Evolutionary conservation across 2,113 vertebrate species (phyloP).

Genomic region (Dasyprocta punctata): DNA sequence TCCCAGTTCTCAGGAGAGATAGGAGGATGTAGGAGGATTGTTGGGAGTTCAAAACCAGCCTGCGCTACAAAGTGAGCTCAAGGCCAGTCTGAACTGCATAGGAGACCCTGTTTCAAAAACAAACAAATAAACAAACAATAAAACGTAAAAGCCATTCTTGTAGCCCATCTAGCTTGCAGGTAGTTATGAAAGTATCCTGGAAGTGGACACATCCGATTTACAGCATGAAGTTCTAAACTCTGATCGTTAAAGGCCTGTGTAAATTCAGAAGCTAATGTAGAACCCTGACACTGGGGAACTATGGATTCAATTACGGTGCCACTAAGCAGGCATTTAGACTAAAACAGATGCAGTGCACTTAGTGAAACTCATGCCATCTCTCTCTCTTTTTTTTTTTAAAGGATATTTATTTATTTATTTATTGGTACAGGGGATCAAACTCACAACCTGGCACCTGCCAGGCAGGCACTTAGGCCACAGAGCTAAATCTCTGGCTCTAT

Average conservation of each 20-base stretch:
- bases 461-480: no score
- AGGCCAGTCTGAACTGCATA: no score
- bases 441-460: no score
- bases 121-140: not conserved
- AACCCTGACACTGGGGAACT: not conserved
- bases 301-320: not conserved
- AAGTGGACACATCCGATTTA: not conserved
- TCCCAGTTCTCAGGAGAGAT: no score
- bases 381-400: no score
- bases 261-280: slow-evolving; percentile 19
- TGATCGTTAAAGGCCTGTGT: not conserved
- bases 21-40: no score
- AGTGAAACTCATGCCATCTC: not conserved
- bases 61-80: no score
- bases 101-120: no score
- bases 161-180: not conserved
- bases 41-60: no score
- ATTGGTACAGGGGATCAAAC: no score
- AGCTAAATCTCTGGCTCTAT: no score
- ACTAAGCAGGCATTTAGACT: slow-evolving; percentile 5
- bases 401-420: no score
- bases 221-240: not conserved
- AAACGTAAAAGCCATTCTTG: slow-evolving; percentile 28
- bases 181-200: slow-evolving; percentile 5
- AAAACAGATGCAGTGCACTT: slow-evolving; percentile 17